phyloP scores from a whole-genome alignment of 2,888 invertebrate genomes.

The Nomada hirtipes region DNA sequence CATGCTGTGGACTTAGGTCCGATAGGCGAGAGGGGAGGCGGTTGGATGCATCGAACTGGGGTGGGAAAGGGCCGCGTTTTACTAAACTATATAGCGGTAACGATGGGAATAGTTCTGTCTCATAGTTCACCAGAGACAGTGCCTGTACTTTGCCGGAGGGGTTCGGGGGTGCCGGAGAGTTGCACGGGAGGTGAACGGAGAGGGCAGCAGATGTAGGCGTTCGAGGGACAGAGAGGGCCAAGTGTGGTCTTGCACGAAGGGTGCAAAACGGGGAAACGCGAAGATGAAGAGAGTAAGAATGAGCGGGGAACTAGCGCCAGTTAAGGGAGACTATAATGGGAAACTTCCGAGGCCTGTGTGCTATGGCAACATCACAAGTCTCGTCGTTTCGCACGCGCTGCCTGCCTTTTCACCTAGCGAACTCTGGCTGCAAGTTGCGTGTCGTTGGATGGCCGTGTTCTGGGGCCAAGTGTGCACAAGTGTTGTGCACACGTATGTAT shows the following conservation, averaged over 20 bases:
- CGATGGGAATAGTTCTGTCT: conserved; percentile 72
- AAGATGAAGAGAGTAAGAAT: conserved; percentile 31
- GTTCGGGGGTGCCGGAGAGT: conserved; percentile 10
- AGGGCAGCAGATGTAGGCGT: background rate
- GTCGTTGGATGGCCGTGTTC: conserved; percentile 37
- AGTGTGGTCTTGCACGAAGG: background rate
- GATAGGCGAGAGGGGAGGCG: conserved; percentile 48
- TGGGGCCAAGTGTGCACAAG: background rate
- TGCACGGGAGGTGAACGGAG: background rate
- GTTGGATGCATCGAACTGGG: conserved; percentile 20
- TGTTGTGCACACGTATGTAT: too few species aligned
- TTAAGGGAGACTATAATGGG: conserved; percentile 76
- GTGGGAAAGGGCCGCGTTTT: conserved; percentile 61
- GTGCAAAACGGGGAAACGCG: conserved; percentile 3
- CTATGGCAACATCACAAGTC: conserved; percentile 67
- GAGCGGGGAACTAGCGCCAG: conserved; percentile 45
- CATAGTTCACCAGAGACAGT: conserved; percentile 69
- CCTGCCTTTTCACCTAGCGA: conserved; percentile 57
- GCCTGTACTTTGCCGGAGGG: conserved; percentile 30
- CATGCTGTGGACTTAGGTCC: conserved; percentile 80
- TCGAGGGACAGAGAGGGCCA: conserved; percentile 9
- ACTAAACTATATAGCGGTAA: conserved; percentile 71
- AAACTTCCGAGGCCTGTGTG: conserved; percentile 75
- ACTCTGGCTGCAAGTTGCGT: conserved; percentile 52
- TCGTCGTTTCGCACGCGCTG: conserved; percentile 65